Percentiles rank a stretch among this genome's conserved stretches.
phyloP scores from a whole-genome alignment of 2,113 vertebrate genomes.

The Chionomys nivalis region DNA sequence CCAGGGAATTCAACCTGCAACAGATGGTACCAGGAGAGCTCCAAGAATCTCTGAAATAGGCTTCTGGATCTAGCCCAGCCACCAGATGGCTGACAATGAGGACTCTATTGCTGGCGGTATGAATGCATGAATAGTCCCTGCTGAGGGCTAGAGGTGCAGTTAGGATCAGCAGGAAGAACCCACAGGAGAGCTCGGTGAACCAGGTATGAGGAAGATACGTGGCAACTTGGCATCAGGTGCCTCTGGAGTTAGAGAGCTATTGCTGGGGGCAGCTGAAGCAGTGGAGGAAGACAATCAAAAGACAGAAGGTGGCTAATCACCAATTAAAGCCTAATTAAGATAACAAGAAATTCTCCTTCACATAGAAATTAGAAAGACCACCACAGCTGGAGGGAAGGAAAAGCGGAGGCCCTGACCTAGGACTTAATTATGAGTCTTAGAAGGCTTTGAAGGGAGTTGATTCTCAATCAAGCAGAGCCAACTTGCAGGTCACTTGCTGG shows the following conservation, averaged over 20 bases:
- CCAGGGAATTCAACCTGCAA: not conserved
- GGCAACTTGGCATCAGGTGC: not conserved
- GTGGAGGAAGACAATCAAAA: slow-evolving; percentile 26
- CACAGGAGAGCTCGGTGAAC: accelerated
- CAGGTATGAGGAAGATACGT: accelerated
- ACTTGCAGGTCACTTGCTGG: not conserved
- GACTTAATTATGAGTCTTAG: not conserved
- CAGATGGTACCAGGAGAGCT: not conserved
- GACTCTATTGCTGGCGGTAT: not conserved
- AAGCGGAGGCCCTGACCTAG: not conserved
- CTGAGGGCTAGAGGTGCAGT: not conserved
- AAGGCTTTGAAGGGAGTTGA: not conserved
- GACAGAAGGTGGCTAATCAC: slow-evolving; percentile 70
- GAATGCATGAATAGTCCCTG: not conserved
- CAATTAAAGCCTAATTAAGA: slow-evolving; percentile 74
- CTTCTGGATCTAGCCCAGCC: slow-evolving; percentile 2
- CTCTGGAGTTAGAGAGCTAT: not conserved
- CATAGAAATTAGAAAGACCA: not conserved
- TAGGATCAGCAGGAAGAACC: not conserved
- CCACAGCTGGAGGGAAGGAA: not conserved
- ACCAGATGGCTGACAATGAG: slow-evolving; percentile 39
- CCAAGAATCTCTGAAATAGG: slow-evolving; percentile 20
- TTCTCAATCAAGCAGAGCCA: not conserved
- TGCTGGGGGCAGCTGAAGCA: slow-evolving; percentile 43
- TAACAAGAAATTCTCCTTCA: slow-evolving; percentile 53